Percentiles rank a stretch among this genome's conserved stretches.
Evolutionary conservation across 2,797 vertebrate genomes (phyloP).

Genomic region (Morus bassanus): DNA sequence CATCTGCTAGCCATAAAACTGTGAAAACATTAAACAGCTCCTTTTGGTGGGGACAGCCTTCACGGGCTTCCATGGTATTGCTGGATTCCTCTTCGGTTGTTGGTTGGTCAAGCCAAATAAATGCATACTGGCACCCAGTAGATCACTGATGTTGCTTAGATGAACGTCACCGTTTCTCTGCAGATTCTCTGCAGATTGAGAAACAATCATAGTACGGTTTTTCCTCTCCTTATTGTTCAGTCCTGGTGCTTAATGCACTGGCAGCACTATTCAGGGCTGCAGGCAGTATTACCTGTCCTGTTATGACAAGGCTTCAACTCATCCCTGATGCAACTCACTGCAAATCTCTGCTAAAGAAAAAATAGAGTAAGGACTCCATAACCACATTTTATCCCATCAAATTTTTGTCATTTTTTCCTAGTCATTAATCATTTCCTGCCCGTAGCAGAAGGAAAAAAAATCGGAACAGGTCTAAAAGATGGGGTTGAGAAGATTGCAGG

Average conservation of each 20-base stretch:
- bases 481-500: not conserved
- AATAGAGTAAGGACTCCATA: not conserved
- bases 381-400: not conserved
- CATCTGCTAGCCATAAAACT: not conserved
- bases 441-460: not conserved
- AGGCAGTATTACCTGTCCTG: not conserved
- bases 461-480: not conserved
- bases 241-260: not conserved
- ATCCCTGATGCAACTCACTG: not conserved
- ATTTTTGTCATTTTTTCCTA: not conserved
- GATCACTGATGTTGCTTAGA: not conserved
- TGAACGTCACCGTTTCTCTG: not conserved
- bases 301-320: not conserved
- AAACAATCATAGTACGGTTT: accelerated
- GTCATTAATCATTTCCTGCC: not conserved
- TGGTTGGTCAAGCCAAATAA: not conserved
- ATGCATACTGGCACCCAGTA: not conserved
- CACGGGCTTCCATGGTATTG: not conserved
- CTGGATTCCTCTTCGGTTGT: not conserved
- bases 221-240: not conserved
- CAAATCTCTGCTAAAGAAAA: not conserved
- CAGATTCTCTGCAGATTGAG: not conserved
- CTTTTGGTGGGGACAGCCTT: not conserved
- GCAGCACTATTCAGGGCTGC: not conserved
- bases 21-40: not conserved